These are phyloP conservation scores for Kradibia gibbosae DNA, from an alignment of 1,140 invertebrate species.

Conservation along the genomic window DNA sequence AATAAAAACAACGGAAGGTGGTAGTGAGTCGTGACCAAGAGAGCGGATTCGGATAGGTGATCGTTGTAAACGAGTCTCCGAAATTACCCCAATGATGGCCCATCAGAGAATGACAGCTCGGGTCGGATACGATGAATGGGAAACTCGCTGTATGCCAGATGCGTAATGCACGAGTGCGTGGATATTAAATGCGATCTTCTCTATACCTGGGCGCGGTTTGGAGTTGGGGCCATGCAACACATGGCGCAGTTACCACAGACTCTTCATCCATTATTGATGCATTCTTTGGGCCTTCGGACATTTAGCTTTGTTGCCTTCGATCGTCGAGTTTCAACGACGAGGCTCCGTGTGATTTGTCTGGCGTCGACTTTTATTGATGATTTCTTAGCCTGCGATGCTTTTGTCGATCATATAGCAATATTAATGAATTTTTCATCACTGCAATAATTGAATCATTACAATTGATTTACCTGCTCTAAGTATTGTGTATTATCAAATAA, in stretches of 20 bases:
- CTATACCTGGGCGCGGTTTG: slow-evolving; percentile 64
- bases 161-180: slow-evolving; percentile 53
- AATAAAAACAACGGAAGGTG: neutral
- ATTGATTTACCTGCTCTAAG: too few species aligned
- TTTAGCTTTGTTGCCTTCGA: too few species aligned
- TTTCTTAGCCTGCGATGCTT: too few species aligned
- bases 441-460: too few species aligned
- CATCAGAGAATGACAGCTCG: slow-evolving; percentile 18
- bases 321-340: too few species aligned
- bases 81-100: slow-evolving; percentile 42
- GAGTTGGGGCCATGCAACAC: slow-evolving; percentile 59
- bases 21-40: neutral
- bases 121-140: neutral
- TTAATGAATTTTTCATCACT: too few species aligned
- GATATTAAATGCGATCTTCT: slow-evolving; percentile 46
- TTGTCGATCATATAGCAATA: too few species aligned
- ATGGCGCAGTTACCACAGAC: slow-evolving; percentile 57
- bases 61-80: slow-evolving; percentile 45
- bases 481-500: too few species aligned
- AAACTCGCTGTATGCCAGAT: slow-evolving; percentile 65
- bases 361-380: too few species aligned
- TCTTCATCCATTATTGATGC: neutral
- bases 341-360: too few species aligned
- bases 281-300: neutral
- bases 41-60: slow-evolving; percentile 21